A percentile compares a stretch with the other conserved stretches of the same genome.
phyloP scores from a whole-genome alignment of 2,888 invertebrate genomes.

The Apamea anceps region DNA sequence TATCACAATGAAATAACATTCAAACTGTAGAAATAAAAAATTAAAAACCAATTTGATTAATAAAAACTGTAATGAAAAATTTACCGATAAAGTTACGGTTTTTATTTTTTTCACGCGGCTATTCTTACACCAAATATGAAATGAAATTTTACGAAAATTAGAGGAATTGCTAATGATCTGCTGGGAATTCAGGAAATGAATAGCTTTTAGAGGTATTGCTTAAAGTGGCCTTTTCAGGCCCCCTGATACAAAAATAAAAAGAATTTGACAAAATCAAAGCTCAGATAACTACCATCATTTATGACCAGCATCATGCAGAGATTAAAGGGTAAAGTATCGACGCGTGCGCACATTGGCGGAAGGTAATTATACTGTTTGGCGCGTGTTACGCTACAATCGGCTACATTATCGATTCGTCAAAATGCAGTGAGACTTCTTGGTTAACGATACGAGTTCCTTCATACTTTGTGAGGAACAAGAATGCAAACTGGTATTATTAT shows the following conservation, averaged over 20 bases:
- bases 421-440: neutral
- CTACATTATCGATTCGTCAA: neutral
- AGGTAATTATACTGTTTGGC: constrained; percentile 20
- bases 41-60: no score
- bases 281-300: neutral
- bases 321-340: neutral
- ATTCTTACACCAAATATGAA: no score
- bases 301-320: neutral
- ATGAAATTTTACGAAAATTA: no score
- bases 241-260: neutral
- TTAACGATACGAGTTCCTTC: neutral
- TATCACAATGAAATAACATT: no score
- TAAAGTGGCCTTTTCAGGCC: no score
- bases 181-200: no score
- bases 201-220: no score
- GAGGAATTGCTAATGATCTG: no score
- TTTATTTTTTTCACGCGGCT: no score
- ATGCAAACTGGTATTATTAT: neutral
- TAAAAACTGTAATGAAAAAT: no score
- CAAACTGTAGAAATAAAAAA: no score
- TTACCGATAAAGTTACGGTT: no score
- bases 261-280: neutral
- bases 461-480: neutral
- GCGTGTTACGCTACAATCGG: constrained; percentile 31
- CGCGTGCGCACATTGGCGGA: constrained; percentile 4